Evolutionary conservation across 2,888 invertebrate species (phyloP).

Genomic region (Drosophila nigricruria): DNA sequence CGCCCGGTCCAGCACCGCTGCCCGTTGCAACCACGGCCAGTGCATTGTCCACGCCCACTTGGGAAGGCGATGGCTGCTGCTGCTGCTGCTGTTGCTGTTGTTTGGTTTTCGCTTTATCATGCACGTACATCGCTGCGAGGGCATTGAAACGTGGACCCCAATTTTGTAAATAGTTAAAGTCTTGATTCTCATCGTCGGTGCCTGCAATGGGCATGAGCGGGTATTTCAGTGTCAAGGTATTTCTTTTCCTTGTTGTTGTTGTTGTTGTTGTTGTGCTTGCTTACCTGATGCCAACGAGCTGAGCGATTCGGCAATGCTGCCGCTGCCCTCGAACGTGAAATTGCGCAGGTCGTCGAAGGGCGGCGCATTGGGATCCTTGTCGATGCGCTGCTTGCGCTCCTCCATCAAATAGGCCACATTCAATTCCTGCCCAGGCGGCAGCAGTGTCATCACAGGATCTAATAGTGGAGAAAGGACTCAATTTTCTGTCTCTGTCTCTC

Average conservation of each 20-base stretch:
- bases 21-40: conserved; percentile 65
- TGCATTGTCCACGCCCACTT: conserved; percentile 49
- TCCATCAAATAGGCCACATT: conserved; percentile 98
- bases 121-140: conserved; percentile 96
- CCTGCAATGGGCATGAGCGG: conserved; percentile 86
- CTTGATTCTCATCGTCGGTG: conserved; percentile 97
- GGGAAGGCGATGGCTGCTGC: conserved; percentile 11
- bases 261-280: neutral
- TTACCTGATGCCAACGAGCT: conserved; percentile 97
- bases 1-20: conserved; percentile 74
- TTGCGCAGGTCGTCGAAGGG: conserved; percentile 99
- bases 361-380: conserved; percentile 98
- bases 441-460: conserved; percentile 89
- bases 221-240: conserved; percentile 14
- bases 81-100: conserved; percentile 47
- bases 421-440: conserved; percentile 88
- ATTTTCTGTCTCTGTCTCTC: neutral
- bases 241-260: neutral
- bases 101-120: conserved; percentile 78
- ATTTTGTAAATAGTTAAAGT: conserved; percentile 97
- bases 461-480: neutral
- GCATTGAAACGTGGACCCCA: conserved; percentile 99
- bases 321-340: conserved; percentile 99
- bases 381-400: conserved; percentile 97
- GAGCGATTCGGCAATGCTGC: conserved; percentile 97